A percentile compares a stretch with the other conserved stretches of the same genome.
phyloP scores from a whole-genome alignment of 2,797 vertebrate genomes.

The Mormyrus hasselquistii region DNA sequence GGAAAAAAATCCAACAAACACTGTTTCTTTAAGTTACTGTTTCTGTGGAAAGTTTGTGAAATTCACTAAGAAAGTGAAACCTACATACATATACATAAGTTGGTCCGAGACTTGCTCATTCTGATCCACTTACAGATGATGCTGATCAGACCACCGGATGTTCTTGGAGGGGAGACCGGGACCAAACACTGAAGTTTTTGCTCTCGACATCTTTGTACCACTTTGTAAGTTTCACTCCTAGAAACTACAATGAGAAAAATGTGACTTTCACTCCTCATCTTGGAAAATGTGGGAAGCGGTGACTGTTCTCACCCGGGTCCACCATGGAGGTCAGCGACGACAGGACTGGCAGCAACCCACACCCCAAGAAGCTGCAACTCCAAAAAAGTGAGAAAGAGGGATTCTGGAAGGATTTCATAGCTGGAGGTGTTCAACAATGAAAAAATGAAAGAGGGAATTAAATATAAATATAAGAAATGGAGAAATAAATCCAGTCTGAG shows the following conservation, averaged over 20 bases:
- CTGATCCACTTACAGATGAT: background rate
- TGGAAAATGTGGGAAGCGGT: background rate
- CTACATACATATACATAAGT: background rate
- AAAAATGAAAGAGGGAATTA: conserved; percentile 36
- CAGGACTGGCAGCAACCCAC: background rate
- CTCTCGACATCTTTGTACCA: background rate
- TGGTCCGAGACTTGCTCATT: background rate
- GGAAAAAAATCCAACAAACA: background rate
- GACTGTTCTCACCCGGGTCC: background rate
- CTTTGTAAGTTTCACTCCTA: background rate
- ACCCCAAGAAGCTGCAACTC: background rate
- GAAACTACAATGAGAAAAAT: background rate
- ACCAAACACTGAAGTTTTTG: background rate
- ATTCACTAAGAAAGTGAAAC: background rate
- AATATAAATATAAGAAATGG: conserved; percentile 45
- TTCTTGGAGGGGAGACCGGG: background rate
- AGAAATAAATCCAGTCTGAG: conserved; percentile 53
- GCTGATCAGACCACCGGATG: background rate
- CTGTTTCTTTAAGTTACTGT: background rate
- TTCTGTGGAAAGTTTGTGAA: background rate
- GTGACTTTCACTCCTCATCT: background rate
- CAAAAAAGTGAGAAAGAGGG: background rate
- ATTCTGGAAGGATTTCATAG: background rate
- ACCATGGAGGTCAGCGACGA: background rate
- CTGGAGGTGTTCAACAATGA: background rate